These are phyloP conservation scores for Desmophyllum pertusum DNA, from an alignment of 92 coral and sea anemone genomes.

Conservation along the genomic window DNA sequence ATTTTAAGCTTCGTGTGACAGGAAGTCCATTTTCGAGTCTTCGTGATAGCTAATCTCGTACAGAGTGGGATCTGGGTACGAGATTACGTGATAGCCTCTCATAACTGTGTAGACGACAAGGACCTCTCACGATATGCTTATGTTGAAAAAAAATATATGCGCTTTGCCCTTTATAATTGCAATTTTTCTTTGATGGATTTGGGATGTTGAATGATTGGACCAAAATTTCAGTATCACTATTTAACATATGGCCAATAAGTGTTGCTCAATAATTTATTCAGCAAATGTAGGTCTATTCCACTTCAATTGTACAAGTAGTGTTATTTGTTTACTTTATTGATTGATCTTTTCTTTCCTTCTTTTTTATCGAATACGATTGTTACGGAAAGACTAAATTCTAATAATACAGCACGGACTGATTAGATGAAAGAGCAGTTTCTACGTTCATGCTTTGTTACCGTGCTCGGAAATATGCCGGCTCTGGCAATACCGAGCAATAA, in stretches of 20 bases:
- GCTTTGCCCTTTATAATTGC: no score
- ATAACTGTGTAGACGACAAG: background rate
- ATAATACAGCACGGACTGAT: background rate
- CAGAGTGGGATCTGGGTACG: no score
- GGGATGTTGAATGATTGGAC: constrained; percentile 8
- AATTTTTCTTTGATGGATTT: background rate
- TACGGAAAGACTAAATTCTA: background rate
- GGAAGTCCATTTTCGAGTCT: background rate
- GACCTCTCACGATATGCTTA: no score
- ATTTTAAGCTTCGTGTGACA: background rate
- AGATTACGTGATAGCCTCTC: background rate
- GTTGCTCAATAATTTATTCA: constrained; percentile 12
- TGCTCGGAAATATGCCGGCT: background rate
- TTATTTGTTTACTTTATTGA: background rate
- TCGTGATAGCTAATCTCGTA: no score
- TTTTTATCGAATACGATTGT: background rate
- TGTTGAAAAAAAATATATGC: no score
- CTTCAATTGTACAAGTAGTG: background rate
- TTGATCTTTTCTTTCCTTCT: background rate
- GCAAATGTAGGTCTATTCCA: background rate
- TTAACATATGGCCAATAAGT: background rate
- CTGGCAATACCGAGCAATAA: background rate
- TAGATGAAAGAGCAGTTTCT: background rate
- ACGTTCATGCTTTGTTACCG: background rate
- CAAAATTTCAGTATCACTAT: background rate